Percentiles rank a stretch among this genome's conserved stretches.
Evolutionary conservation across 2,888 invertebrate species (phyloP).

Genomic region (Bembecia ichneumoniformis): DNA sequence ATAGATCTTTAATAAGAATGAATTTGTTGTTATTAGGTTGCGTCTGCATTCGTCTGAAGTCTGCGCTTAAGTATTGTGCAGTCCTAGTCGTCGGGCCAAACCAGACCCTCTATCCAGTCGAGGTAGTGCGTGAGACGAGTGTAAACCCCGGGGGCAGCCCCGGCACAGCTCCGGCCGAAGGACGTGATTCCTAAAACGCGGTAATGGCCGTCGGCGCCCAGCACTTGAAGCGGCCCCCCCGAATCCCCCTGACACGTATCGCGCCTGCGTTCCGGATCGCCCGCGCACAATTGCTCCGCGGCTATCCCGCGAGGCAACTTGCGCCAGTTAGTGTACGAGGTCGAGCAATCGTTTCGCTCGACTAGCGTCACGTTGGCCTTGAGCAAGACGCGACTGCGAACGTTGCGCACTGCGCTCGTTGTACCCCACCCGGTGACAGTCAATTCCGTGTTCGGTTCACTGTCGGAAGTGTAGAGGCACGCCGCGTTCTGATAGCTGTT

Average conservation of each 20-base stretch:
- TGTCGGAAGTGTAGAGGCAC: constrained; percentile 40
- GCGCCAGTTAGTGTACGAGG: constrained; percentile 39
- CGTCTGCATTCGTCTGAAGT: too few species aligned
- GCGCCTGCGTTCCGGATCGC: constrained; percentile 38
- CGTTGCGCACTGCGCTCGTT: constrained; percentile 39
- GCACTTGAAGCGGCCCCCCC: constrained; percentile 51
- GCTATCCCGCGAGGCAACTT: constrained; percentile 46
- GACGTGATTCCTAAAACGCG: constrained; percentile 58
- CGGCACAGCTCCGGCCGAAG: constrained; percentile 60
- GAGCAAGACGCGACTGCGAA: constrained; percentile 35
- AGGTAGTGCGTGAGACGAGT: constrained; percentile 48
- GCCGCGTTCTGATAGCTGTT: constrained; percentile 36
- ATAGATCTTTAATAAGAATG: too few species aligned
- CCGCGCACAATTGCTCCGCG: constrained; percentile 50
- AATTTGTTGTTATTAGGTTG: too few species aligned
- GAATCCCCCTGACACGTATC: constrained; percentile 65
- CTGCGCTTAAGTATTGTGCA: too few species aligned
- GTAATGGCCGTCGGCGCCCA: constrained; percentile 28
- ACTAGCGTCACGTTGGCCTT: constrained; percentile 49
- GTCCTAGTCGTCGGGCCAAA: constrained; percentile 29
- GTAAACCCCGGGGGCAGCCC: constrained; percentile 54
- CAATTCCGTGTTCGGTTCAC: constrained; percentile 31
- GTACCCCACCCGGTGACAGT: constrained; percentile 60
- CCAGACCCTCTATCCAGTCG: constrained; percentile 52
- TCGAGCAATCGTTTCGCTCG: constrained; percentile 24